Conservation (phyloP, 2,113 vertebrate species). For the Bos indicus region DNA sequence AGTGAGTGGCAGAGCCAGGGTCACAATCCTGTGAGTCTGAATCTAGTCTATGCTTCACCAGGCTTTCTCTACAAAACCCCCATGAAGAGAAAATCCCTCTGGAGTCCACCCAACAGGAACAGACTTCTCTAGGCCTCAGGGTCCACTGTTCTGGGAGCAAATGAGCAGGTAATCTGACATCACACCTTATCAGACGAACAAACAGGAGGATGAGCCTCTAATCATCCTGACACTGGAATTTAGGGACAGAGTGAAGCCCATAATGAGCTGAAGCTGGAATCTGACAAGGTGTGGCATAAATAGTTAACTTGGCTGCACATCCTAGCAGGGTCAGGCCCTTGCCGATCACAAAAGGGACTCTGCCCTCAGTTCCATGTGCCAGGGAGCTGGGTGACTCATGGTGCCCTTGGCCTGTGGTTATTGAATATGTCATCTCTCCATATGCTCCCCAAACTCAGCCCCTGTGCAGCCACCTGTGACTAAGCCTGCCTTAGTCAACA, state of each 20-base stretch:
- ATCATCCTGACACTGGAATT: neutral
- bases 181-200: neutral
- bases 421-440: constrained; percentile 41
- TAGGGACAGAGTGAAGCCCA: neutral
- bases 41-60: neutral
- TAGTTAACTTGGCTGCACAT: neutral
- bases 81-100: neutral
- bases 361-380: constrained; percentile 55
- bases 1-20: neutral
- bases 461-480: constrained; percentile 73
- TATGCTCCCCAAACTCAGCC: constrained; percentile 59
- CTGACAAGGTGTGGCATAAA: too few species aligned
- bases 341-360: constrained; percentile 26
- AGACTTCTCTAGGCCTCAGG: neutral
- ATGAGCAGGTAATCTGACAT: neutral
- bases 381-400: constrained; percentile 37
- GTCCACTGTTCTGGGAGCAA: neutral
- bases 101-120: neutral
- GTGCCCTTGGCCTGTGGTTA: constrained; percentile 45
- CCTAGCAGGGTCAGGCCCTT: neutral
- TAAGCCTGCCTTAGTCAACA: constrained; percentile 64
- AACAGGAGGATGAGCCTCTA: fast-evolving
- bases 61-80: neutral
- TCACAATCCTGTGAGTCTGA: neutral
- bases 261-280: neutral